phyloP scores from a whole-genome alignment of 92 coral and sea anemone species.

The Actinostola sp. region DNA sequence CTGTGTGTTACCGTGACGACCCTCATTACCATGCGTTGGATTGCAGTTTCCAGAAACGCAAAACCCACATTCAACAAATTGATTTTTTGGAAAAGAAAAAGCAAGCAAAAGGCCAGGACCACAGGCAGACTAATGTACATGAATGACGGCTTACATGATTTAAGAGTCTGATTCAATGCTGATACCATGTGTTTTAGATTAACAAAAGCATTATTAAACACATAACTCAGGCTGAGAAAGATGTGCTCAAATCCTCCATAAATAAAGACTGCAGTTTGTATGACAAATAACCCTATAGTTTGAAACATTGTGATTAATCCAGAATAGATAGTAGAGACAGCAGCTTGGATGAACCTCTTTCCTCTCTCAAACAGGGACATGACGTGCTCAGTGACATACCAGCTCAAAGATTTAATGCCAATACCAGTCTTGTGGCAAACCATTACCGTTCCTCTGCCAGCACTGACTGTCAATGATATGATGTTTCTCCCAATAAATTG shows the following conservation, averaged over 20 bases:
- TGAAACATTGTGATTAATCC: slow-evolving; percentile 4
- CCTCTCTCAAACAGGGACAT: not conserved
- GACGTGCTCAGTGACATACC: not conserved
- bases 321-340: not conserved
- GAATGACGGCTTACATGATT: slow-evolving; percentile 49
- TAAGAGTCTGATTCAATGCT: slow-evolving; percentile 17
- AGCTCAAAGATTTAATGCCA: not conserved
- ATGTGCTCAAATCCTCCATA: not conserved
- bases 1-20: slow-evolving; percentile 4
- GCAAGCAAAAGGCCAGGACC: slow-evolving; percentile 29
- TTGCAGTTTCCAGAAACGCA: slow-evolving; percentile 47
- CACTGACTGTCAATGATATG: slow-evolving; percentile 9
- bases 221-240: not conserved
- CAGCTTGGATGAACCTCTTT: not conserved
- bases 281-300: slow-evolving; percentile 20
- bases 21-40: slow-evolving; percentile 43
- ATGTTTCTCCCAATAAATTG: slow-evolving; percentile 27
- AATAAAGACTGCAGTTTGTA: not conserved
- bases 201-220: slow-evolving; percentile 8
- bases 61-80: slow-evolving; percentile 50
- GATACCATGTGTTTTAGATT: slow-evolving; percentile 10
- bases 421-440: not conserved
- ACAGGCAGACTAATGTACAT: slow-evolving; percentile 29
- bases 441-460: not conserved
- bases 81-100: slow-evolving; percentile 30